A percentile compares a stretch with the other conserved stretches of the same genome.
Evolutionary conservation across 2,113 vertebrate genomes (phyloP).

Genomic region (Dipodomys spectabilis): DNA sequence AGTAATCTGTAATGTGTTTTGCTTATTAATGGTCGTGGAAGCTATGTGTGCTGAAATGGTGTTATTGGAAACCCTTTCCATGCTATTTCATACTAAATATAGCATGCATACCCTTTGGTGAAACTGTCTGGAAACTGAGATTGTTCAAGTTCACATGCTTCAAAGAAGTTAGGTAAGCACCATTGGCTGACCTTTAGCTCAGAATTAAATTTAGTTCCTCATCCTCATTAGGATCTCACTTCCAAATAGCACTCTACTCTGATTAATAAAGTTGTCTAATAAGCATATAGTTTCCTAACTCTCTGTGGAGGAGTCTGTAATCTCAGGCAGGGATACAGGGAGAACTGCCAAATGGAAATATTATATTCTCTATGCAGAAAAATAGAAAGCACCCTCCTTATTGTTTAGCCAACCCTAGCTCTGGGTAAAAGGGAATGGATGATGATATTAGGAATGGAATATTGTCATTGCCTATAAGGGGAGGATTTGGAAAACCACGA

Average conservation of each 20-base stretch:
- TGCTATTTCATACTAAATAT: constrained; percentile 73
- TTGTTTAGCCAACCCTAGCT: constrained; percentile 42
- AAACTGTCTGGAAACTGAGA: constrained; percentile 68
- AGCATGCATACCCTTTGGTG: constrained; percentile 40
- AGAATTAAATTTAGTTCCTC: constrained; percentile 72
- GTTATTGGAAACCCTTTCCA: constrained; percentile 68
- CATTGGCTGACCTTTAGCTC: constrained; percentile 65
- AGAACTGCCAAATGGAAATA: constrained; percentile 58
- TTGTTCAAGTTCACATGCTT: constrained; percentile 4
- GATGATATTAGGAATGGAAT: neutral
- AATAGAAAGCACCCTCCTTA: constrained; percentile 41
- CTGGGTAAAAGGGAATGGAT: neutral
- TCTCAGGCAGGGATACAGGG: constrained; percentile 41
- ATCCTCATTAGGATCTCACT: constrained; percentile 71
- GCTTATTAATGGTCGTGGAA: constrained; percentile 69
- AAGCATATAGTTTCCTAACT: constrained; percentile 65
- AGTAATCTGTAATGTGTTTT: constrained; percentile 47
- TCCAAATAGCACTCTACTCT: constrained; percentile 73
- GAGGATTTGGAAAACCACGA: constrained; percentile 9
- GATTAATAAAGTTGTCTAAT: constrained; percentile 79
- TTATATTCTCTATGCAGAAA: neutral
- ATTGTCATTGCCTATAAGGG: neutral
- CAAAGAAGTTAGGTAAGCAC: constrained; percentile 41
- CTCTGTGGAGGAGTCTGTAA: constrained; percentile 58
- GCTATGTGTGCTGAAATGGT: constrained; percentile 32